phyloP scores from a whole-genome alignment of 2,888 invertebrate genomes.

The Barypeithes pellucidus region DNA sequence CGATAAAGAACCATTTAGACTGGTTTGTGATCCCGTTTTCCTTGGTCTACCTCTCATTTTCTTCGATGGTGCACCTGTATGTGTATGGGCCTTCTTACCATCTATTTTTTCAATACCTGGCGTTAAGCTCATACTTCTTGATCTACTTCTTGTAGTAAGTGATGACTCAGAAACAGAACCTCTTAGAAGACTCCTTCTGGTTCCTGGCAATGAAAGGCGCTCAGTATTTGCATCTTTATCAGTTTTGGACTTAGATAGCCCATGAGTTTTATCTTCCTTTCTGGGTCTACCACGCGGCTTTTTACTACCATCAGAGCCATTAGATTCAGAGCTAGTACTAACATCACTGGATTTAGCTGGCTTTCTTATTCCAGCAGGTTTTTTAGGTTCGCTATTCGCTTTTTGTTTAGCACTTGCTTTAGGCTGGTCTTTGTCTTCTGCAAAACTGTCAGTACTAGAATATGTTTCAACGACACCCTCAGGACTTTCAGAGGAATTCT shows the following conservation, averaged over 20 bases:
- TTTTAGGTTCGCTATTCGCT: neutral
- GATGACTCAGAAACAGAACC: neutral
- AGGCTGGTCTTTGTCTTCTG: neutral
- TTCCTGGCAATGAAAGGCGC: no score
- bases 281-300: neutral
- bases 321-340: slow-evolving; percentile 1
- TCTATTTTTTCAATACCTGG: neutral
- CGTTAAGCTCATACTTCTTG: neutral
- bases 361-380: neutral
- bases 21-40: neutral
- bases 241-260: neutral
- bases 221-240: neutral
- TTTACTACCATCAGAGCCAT: neutral
- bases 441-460: neutral
- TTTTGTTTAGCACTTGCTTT: neutral
- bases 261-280: neutral
- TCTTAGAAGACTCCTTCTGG: neutral
- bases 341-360: neutral
- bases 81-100: neutral
- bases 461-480: neutral
- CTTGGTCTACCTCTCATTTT: neutral
- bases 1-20: no score
- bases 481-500: neutral
- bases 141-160: neutral
- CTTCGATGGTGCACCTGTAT: neutral